Evolutionary conservation across 2,888 invertebrate species (phyloP), one percentile per base, ranked within the genome.

Genomic region (Machimus atricapillus): DNA sequence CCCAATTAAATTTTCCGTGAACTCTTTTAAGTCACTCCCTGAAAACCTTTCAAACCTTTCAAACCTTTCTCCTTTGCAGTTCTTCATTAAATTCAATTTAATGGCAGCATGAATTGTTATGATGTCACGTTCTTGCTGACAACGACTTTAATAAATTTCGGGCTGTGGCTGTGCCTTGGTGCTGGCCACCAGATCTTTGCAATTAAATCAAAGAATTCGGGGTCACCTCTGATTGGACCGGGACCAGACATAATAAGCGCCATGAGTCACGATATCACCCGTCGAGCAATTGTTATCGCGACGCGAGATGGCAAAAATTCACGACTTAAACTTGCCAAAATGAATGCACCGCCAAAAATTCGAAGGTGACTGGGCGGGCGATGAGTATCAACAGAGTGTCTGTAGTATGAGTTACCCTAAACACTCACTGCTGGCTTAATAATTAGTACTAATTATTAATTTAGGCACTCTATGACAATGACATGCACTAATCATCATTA

Each of bases 241-340:
- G 9, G 27, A 66, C 27, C 58, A 82, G 82, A 82, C 19, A 37
- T 82, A 58, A 82, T 58, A 56, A 81, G 56, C 23, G 81, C 14
- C 43, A 81, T 58, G 66, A 82, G 82, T 82, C 82, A 82, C 82
- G 82, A 82, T 58, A 31, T 37, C 58, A 37, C 31, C 82, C 56
- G 58, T 19, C 52, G 34, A 37, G 31, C 58, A 81, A 82, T 82
- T 82, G 66, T 82, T 82, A 82, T 66, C 66, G 58, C 16, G 52
- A 16, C 58, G 58, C n/a, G 82, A 82, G 66, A 82, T 82, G 82
- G 16, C 40, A 82, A 66, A 82, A 82, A 58, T 58, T 82, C 82
- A 58, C 66, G 82, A 82, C 56, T 40, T 37, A 37, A n/a, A 52
- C 52, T 52, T 7, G 27, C 34, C 56, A 16, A 81, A 52, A 43